phyloP scores from a whole-genome alignment of 2,888 invertebrate species.

The Ennomos erosarius region DNA sequence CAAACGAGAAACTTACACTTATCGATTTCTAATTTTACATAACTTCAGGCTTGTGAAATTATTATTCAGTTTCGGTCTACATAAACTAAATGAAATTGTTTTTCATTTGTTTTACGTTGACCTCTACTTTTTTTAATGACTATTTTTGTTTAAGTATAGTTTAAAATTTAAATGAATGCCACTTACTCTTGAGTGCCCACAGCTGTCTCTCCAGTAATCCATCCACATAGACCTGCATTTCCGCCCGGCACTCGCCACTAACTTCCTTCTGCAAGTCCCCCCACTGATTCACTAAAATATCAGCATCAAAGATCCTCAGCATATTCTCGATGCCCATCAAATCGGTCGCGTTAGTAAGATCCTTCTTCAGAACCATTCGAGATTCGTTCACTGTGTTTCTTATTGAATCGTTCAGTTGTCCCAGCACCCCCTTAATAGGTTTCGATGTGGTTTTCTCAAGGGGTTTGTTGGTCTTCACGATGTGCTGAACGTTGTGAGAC shows the following conservation, averaged over 20 bases:
- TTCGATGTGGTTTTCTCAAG: slow-evolving; percentile 61
- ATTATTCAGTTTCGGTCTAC: slow-evolving; percentile 14
- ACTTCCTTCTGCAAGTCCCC: slow-evolving; percentile 73
- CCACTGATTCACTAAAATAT: slow-evolving; percentile 85
- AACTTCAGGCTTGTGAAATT: slow-evolving; percentile 35
- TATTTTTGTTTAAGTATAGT: too few species aligned
- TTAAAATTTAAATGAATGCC: slow-evolving; percentile 19
- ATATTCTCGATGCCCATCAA: slow-evolving; percentile 77
- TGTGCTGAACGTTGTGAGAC: slow-evolving; percentile 78
- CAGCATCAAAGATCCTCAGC: slow-evolving; percentile 84
- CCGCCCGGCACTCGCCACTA: slow-evolving; percentile 79
- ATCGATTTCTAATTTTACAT: slow-evolving; percentile 44
- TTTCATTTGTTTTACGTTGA: too few species aligned
- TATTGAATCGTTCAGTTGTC: slow-evolving; percentile 67
- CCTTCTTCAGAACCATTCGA: slow-evolving; percentile 55
- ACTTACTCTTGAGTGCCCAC: slow-evolving; percentile 91
- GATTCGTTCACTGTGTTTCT: slow-evolving; percentile 71
- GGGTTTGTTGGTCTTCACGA: slow-evolving; percentile 67
- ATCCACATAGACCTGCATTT: slow-evolving; percentile 86
- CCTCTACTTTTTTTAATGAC: too few species aligned
- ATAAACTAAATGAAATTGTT: slow-evolving; percentile 13
- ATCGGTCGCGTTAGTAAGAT: slow-evolving; percentile 46
- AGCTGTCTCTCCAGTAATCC: slow-evolving; percentile 84
- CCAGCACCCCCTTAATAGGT: slow-evolving; percentile 62
- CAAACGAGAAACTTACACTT: slow-evolving; percentile 27